Evolutionary conservation across 2,113 vertebrate species (phyloP).

Genomic region (Aplodontia rufa): DNA sequence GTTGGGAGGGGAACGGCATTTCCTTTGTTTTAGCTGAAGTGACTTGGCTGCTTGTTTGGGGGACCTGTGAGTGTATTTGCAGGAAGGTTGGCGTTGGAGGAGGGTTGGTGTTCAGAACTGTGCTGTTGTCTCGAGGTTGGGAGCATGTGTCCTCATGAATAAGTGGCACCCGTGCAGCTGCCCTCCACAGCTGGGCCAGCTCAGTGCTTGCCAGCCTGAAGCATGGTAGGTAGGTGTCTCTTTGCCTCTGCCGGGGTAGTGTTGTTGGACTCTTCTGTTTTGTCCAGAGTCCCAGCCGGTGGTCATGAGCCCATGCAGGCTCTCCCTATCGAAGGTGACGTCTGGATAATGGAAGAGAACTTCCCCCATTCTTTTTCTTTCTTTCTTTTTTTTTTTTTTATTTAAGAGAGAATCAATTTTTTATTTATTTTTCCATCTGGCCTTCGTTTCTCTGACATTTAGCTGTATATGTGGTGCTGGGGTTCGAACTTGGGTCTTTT

Average conservation of each 20-base stretch:
- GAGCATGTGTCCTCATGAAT: not conserved
- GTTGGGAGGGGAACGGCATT: rapidly evolving
- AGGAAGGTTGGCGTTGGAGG: not conserved
- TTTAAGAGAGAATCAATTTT: too few species aligned
- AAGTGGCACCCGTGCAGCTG: rapidly evolving
- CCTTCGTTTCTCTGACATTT: too few species aligned
- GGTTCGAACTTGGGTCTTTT: too few species aligned
- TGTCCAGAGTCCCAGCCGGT: not conserved
- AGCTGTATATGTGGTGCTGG: too few species aligned
- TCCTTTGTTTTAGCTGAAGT: not conserved
- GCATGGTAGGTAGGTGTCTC: not conserved
- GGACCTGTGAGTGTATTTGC: rapidly evolving
- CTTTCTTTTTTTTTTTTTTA: too few species aligned
- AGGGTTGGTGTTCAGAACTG: not conserved
- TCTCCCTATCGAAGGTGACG: not conserved
- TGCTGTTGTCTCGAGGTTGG: rapidly evolving
- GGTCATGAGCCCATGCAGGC: not conserved
- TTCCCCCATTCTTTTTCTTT: too few species aligned
- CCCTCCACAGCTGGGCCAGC: not conserved
- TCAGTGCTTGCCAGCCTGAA: not conserved
- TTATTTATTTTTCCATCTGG: too few species aligned
- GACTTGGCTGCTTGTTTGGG: not conserved
- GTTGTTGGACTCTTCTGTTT: not conserved
- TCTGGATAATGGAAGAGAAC: not conserved
- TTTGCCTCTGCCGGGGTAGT: not conserved